Evolutionary conservation across 2,888 invertebrate genomes (phyloP).

Genomic region (Drosophila silvestris): DNA sequence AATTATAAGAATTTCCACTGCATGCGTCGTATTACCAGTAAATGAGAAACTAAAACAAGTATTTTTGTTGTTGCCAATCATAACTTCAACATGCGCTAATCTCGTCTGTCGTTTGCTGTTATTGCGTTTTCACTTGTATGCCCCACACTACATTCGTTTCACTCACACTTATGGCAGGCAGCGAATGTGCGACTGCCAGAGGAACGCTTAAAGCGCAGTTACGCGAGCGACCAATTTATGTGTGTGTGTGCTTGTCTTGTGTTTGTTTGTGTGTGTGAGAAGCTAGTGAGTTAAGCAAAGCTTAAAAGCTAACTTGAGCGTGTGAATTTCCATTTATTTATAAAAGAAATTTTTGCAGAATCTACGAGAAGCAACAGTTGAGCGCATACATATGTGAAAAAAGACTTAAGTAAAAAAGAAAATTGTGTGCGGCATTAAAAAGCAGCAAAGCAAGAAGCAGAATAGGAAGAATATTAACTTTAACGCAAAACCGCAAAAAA

Average conservation of each 20-base stretch:
- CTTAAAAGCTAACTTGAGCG: slow-evolving; percentile 71
- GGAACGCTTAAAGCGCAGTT: slow-evolving; percentile 69
- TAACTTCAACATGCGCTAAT: slow-evolving; percentile 58
- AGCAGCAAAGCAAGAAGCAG: slow-evolving; percentile 22
- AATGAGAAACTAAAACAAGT: slow-evolving; percentile 29
- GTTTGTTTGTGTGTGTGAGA: slow-evolving; percentile 40
- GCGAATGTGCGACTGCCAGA: slow-evolving; percentile 23
- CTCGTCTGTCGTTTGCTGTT: slow-evolving; percentile 45
- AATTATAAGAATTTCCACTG: slow-evolving; percentile 20
- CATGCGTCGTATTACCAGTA: slow-evolving; percentile 13
- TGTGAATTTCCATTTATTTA: slow-evolving; percentile 56
- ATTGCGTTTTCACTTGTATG: slow-evolving; percentile 72
- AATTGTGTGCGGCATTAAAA: slow-evolving; percentile 20
- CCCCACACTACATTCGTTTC: slow-evolving; percentile 59
- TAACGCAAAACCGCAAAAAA: slow-evolving; percentile 27
- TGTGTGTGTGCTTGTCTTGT: slow-evolving; percentile 34
- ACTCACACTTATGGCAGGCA: slow-evolving; percentile 49
- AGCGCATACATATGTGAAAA: slow-evolving; percentile 24
- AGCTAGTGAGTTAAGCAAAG: slow-evolving; percentile 36
- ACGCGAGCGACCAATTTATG: slow-evolving; percentile 49
- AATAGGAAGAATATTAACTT: slow-evolving; percentile 38
- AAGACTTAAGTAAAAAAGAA: slow-evolving; percentile 20
- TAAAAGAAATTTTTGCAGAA: slow-evolving; percentile 67
- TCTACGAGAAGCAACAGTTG: slow-evolving; percentile 30
- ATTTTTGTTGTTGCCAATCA: slow-evolving; percentile 51